A percentile compares a stretch with the other conserved stretches of the same genome.
These are phyloP conservation scores for Eutrigla gurnardus DNA, from an alignment of 2,797 vertebrate species.

Conservation along the genomic window DNA sequence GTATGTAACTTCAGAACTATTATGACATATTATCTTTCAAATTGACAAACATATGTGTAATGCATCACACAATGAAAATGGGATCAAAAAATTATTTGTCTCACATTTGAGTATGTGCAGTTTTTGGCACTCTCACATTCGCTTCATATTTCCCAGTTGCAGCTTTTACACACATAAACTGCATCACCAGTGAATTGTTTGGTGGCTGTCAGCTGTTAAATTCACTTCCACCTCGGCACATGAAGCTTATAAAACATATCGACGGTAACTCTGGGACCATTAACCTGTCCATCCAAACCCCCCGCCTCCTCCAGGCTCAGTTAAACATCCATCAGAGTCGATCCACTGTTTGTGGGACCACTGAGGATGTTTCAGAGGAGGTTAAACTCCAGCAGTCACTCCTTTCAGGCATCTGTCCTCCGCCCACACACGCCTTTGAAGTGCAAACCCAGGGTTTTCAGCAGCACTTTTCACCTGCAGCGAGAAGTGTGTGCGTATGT, in stretches of 20 bases:
- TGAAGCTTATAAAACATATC: neutral
- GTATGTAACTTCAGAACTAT: too few relatives aligned
- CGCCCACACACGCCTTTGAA: slow-evolving; percentile 38
- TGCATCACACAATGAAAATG: too few relatives aligned
- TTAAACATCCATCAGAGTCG: neutral
- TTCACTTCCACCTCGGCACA: neutral
- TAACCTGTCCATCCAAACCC: neutral
- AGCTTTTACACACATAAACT: too few relatives aligned
- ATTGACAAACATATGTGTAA: too few relatives aligned
- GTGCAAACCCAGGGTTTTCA: slow-evolving; percentile 37
- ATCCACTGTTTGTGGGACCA: neutral
- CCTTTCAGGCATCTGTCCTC: slow-evolving; percentile 27
- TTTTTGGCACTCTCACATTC: too few relatives aligned
- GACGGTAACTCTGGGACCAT: neutral
- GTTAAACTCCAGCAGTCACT: slow-evolving; percentile 21
- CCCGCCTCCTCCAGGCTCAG: neutral
- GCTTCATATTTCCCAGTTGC: too few relatives aligned
- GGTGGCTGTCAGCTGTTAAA: neutral
- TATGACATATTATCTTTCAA: too few relatives aligned
- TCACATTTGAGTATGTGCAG: too few relatives aligned
- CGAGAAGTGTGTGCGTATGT: slow-evolving; percentile 3
- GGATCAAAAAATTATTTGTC: too few relatives aligned
- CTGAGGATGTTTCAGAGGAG: slow-evolving; percentile 4
- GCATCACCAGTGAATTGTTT: too few relatives aligned
- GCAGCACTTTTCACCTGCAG: slow-evolving; percentile 46